Evolutionary conservation across 2,888 invertebrate species (phyloP), one percentile per base, ranked within the genome.

Genomic region (Xestia ashworthii): DNA sequence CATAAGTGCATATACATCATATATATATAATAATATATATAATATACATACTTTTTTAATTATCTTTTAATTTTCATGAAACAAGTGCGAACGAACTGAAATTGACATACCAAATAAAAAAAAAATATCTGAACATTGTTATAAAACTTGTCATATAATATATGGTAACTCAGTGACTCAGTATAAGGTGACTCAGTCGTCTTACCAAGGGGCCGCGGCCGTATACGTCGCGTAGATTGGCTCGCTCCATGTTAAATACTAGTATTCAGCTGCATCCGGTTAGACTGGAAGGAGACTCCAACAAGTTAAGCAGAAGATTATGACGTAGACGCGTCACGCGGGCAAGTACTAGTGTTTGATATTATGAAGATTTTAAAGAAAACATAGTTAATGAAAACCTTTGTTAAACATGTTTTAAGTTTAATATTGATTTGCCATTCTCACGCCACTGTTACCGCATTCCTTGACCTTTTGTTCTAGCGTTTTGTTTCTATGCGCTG

Each of bases 401-500:
- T 76, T 55, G 62, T 67, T 44, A 64, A 3, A 60, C 44, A 41
- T 58, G 84, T 50, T 83, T 67, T 16, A 32, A 68, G 70, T 67
- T 53, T 71, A 25, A 62, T 84, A 83, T 83, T 71, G 85, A 85
- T 83, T 83, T 32, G 50, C 58, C 46, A 78, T 83, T 83, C 77
- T 78, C 86, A 83, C 83, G 86, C 77, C n/a, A 70, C 38, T 64
- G 72, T 76, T 74, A 67, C 58, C 66, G 50, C 50, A 65, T 50
- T 44, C 69, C 74, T 50, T 76, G 70, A 74, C 85, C 85, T 85
- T 83, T 80, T 71, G 71, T 60, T 77, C 68, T 19, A 79, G 32
- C 38, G 60, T 8, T 25, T 58, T 60, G 60, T 60, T 60, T 60
- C 16, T 16, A 60, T 32, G 60, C 25, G 58, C 58, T 58, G 1